Evolutionary conservation across 2,797 vertebrate genomes (phyloP).

Genomic region (Rhinatrema bivittatum): DNA sequence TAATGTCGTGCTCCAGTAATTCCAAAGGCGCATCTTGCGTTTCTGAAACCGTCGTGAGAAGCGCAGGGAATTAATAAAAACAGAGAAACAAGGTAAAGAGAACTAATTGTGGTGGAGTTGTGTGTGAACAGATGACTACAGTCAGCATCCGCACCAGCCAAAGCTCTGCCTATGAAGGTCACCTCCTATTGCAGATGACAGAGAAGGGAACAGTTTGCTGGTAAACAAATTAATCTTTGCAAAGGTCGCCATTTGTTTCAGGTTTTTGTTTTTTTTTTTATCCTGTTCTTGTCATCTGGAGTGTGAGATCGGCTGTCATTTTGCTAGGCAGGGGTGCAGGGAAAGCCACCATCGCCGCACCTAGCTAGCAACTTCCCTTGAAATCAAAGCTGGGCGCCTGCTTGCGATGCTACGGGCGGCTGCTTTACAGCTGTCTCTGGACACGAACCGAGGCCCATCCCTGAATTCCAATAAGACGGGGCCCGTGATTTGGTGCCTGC

Average conservation of each 20-base stretch:
- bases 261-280: conserved; percentile 75
- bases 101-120: conserved; percentile 64
- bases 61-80: conserved; percentile 53
- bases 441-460: conserved; percentile 77
- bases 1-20: conserved; percentile 45
- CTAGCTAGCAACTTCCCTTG: conserved; percentile 85
- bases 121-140: conserved; percentile 72
- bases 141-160: conserved; percentile 67
- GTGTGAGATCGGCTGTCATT: conserved; percentile 77
- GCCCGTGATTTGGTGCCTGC: conserved; percentile 69
- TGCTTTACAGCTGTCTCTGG: conserved; percentile 96
- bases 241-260: conserved; percentile 96
- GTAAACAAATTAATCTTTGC: conserved; percentile 93
- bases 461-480: conserved; percentile 93
- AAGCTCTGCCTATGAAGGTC: conserved; percentile 80
- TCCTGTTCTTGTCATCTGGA: conserved; percentile 77
- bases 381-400: conserved; percentile 73
- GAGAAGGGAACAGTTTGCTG: conserved; percentile 66
- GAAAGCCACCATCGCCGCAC: conserved; percentile 65
- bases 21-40: conserved; percentile 52
- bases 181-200: conserved; percentile 75
- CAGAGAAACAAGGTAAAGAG: conserved; percentile 50
- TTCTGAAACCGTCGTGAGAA: conserved; percentile 51
- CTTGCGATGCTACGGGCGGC: conserved; percentile 91
- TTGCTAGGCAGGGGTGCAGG: conserved; percentile 63